Evolutionary conservation across 2,113 vertebrate genomes (phyloP).

Genomic region (Zosterops japonicus): DNA sequence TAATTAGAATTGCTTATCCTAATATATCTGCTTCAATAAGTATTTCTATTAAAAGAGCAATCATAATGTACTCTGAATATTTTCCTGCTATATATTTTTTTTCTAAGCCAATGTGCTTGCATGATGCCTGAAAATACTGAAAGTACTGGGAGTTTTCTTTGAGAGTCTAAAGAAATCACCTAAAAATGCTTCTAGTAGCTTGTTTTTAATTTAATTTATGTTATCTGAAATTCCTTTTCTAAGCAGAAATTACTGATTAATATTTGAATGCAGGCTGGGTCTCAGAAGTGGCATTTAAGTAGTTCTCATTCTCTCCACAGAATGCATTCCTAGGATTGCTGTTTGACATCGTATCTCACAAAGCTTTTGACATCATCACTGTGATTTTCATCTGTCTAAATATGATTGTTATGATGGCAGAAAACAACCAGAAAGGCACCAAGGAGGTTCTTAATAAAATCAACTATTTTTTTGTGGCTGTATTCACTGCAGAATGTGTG

Average conservation of each 20-base stretch:
- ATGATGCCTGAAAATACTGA: background rate
- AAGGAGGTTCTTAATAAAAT: constrained; percentile 81
- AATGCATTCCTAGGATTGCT: constrained; percentile 85
- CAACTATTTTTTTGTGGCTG: constrained; percentile 86
- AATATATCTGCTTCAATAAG: background rate
- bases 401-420: constrained; percentile 94
- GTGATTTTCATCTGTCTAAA: constrained; percentile 91
- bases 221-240: background rate
- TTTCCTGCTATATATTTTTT: background rate
- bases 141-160: background rate
- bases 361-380: constrained; percentile 90
- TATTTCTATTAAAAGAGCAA: background rate
- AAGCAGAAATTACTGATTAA: background rate
- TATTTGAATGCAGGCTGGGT: background rate
- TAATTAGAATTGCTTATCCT: background rate
- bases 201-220: background rate
- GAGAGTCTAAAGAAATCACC: background rate
- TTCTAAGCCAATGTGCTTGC: background rate
- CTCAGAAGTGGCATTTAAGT: background rate
- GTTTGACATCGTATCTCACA: constrained; percentile 88
- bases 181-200: background rate
- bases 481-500: constrained; percentile 90
- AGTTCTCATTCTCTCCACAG: constrained; percentile 59
- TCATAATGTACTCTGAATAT: background rate
- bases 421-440: constrained; percentile 68